Evolutionary conservation across 2,888 invertebrate species (phyloP), one percentile per base, ranked within the genome.

Genomic region (Epinotia bilunana): DNA sequence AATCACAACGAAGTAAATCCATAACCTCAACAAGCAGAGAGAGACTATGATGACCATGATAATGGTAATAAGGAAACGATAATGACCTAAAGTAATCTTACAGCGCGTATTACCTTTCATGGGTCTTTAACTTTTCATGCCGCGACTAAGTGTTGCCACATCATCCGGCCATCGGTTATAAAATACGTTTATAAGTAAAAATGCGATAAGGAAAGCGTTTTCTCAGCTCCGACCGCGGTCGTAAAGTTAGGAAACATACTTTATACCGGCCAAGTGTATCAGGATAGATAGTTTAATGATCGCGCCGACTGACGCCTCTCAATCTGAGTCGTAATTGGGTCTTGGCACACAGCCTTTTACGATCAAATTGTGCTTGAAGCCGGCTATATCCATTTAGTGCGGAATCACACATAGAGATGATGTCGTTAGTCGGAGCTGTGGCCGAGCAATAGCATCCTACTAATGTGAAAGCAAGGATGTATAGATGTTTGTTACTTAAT

Each of bases 291-390:
- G 86, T 86, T 86, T 87, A 88, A 88, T 87, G 86, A 83, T 82
- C 83, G 79, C 74, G 78, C 83, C 81, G 81, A 83, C 82, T 86
- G 87, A 84, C 86, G 86, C 80, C 81, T 84, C 86, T 89, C 87
- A 85, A 88, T 90, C 88, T 85, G 80, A 80, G 77, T 77, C 80
- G 87, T 90, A 88, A 91, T 90, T 89, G 88, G 83, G 83, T 85
- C 82, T 87, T 86, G 86, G 87, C 86, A 87, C 84, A 83, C 79
- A 82, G 83, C 86, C 87, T 89, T 90, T 90, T 89, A 88, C 88
- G 85, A 87, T 83, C 85, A 82, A 86, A 87, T 84, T 83, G 85
- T 82, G 83, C 81, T 80, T 78, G 78, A 75, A 78, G 78, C 77
- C 79, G 80, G 78, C 76, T 75, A 78, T 79, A 84, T 82, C 83